Evolutionary conservation across 2,113 vertebrate genomes (phyloP), one percentile per base, ranked within the genome.

Genomic region (Notarius quadriscutis): DNA sequence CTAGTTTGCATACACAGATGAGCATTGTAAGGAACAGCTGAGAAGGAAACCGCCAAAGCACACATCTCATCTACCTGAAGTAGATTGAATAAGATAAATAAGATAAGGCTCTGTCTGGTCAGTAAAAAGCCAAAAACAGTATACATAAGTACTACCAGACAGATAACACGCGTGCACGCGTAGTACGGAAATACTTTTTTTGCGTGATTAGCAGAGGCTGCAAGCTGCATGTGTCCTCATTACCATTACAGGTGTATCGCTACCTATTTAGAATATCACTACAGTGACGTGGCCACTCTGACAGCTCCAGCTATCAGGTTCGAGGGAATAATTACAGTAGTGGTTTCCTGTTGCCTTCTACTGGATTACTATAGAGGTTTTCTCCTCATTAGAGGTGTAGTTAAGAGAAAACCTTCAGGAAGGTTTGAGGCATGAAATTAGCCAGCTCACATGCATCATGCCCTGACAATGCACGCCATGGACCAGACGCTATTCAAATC

Each of bases 381-480:
- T 41, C 41, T 41, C 41, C 41, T 41, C 41, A 41, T 12, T 27
- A 6, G 65, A 60, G 34, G 0, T 72, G 41, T 34, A 69, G 53
- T 87, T 82, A 60, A 87, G 51, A 57, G 25, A 9, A 11, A 78
- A 71, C 57, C 25, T n/a, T 62, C 78, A 71, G 34, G 51, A 83
- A 77, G 41, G 57, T 81, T 50, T n/a, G 5, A 78, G 53, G 75
- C 25, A 81, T 58, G 30, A 83, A 2, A 18, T 48, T n/a, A 48
- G 27, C 22, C 67, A 48, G 50, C 30, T 55, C 69, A 20, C 55
- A 57, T 80, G 51, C 25, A 60, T n/a, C 53, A 63, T 62, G 15
- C 41, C 55, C 55, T 34, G 69, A 74, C 63, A 34, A 55, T 34
- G 58, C n/a, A 84, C 65, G n/a, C 78, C 41, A 51, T 27, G 62